Percentiles rank a stretch among this genome's conserved stretches.
These are phyloP conservation scores for Porphyrio hochstetteri DNA, from an alignment of 2,113 vertebrate genomes.

Conservation along the genomic window DNA sequence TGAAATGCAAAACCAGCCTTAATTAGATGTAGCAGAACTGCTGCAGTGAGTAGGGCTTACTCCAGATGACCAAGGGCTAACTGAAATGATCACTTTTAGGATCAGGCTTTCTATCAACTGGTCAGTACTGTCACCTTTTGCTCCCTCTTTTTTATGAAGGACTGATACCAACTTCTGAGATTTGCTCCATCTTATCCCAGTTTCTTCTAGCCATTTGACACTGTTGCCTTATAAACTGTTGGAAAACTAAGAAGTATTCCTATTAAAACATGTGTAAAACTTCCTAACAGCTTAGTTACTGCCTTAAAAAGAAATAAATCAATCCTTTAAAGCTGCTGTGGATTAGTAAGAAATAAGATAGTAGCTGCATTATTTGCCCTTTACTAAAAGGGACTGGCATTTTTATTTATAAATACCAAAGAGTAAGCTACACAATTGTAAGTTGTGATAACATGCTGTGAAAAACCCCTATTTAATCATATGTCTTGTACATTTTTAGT, in stretches of 20 bases:
- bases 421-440: neutral
- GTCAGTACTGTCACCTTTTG: neutral
- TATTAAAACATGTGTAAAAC: neutral
- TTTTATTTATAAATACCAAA: constrained; percentile 53
- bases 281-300: neutral
- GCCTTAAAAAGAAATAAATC: neutral
- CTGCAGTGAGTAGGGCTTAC: neutral
- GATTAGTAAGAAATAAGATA: neutral
- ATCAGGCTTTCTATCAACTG: neutral
- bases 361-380: neutral
- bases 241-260: neutral
- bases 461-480: neutral
- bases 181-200: neutral
- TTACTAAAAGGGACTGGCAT: constrained; percentile 15
- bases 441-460: neutral
- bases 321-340: neutral
- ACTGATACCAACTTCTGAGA: neutral
- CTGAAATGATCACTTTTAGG: neutral
- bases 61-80: neutral
- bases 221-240: constrained; percentile 36
- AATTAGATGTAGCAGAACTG: neutral
- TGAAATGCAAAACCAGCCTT: neutral
- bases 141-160: neutral
- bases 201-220: neutral
- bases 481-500: neutral